phyloP scores from a whole-genome alignment of 2,797 vertebrate species.

The Phaenicophaeus curvirostris region DNA sequence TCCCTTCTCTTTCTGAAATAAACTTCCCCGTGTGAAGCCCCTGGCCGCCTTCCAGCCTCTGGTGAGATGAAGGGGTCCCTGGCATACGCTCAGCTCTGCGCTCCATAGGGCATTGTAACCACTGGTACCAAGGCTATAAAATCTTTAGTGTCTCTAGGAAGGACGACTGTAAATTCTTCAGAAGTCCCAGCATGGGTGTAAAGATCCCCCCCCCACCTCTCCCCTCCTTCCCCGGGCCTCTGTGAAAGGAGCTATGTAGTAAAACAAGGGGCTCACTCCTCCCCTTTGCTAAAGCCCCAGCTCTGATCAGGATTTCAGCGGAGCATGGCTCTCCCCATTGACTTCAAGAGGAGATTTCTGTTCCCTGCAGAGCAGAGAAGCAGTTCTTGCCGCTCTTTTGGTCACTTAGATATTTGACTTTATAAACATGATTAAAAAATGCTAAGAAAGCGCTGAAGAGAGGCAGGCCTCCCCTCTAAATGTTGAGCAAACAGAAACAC shows the following conservation, averaged over 20 bases:
- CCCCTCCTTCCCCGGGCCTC: constrained; percentile 36
- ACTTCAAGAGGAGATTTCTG: constrained; percentile 45
- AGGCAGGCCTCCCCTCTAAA: constrained; percentile 23
- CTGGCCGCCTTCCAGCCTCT: constrained; percentile 70
- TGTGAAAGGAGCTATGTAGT: constrained; percentile 72
- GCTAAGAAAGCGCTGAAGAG: constrained; percentile 40
- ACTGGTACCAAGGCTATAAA: constrained; percentile 76
- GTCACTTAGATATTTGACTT: constrained; percentile 64
- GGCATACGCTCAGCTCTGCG: constrained; percentile 56
- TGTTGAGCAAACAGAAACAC: constrained; percentile 65
- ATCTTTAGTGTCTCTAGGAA: constrained; percentile 77
- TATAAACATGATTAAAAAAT: constrained; percentile 60
- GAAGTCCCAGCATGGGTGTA: constrained; percentile 75
- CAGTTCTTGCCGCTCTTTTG: neutral
- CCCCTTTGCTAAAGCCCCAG: constrained; percentile 30
- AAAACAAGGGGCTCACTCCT: constrained; percentile 62
- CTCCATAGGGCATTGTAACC: constrained; percentile 77
- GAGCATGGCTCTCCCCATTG: constrained; percentile 34
- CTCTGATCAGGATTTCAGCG: constrained; percentile 47
- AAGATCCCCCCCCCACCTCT: constrained; percentile 54
- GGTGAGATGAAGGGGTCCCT: constrained; percentile 56
- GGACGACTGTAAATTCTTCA: constrained; percentile 79
- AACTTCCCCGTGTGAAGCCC: constrained; percentile 41
- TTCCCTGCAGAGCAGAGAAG: constrained; percentile 15
- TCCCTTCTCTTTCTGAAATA: constrained; percentile 51